phyloP scores from a whole-genome alignment of 35 echinoderm and acorn worm species.

The Ophioderma brevispina region DNA sequence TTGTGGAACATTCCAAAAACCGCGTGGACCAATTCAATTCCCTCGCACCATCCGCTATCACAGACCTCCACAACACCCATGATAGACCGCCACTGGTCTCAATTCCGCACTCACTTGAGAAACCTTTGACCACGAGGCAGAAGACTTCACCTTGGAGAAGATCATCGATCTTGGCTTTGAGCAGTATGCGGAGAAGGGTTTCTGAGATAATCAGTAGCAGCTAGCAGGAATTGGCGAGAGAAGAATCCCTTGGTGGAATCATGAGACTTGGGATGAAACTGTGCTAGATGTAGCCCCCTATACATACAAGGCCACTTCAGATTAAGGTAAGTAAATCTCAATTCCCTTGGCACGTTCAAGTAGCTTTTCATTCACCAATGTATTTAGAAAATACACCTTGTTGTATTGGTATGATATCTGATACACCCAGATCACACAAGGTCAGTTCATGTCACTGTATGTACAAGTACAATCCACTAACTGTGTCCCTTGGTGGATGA shows the following conservation, averaged over 20 bases:
- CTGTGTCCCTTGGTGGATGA: too few species aligned
- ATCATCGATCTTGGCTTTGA: constrained; percentile 98
- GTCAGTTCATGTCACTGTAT: too few species aligned
- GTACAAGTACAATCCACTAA: too few species aligned
- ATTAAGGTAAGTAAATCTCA: constrained; percentile 95
- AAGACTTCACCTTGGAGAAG: constrained; percentile 94
- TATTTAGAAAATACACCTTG: too few species aligned
- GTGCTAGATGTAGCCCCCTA: constrained; percentile 86
- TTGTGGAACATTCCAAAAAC: constrained; percentile 83
- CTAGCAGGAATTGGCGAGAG: constrained; percentile 96
- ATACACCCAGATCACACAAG: too few species aligned
- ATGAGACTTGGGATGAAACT: constrained; percentile 91
- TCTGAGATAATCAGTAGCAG: constrained; percentile 95
- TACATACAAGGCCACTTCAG: constrained; percentile 95
- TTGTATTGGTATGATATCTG: too few species aligned
- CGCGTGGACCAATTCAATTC: constrained; percentile 97
- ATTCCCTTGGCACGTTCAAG: too few species aligned
- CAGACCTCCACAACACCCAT: constrained; percentile 97
- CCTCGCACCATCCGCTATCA: constrained; percentile 93
- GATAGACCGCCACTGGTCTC: constrained; percentile 92
- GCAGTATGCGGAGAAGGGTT: constrained; percentile 90
- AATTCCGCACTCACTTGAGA: constrained; percentile 84
- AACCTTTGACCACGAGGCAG: constrained; percentile 74
- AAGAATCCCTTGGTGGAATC: constrained; percentile 75
- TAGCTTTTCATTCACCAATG: too few species aligned